Evolutionary conservation across 2,888 invertebrate genomes (phyloP).

Genomic region (Macropis europaea): DNA sequence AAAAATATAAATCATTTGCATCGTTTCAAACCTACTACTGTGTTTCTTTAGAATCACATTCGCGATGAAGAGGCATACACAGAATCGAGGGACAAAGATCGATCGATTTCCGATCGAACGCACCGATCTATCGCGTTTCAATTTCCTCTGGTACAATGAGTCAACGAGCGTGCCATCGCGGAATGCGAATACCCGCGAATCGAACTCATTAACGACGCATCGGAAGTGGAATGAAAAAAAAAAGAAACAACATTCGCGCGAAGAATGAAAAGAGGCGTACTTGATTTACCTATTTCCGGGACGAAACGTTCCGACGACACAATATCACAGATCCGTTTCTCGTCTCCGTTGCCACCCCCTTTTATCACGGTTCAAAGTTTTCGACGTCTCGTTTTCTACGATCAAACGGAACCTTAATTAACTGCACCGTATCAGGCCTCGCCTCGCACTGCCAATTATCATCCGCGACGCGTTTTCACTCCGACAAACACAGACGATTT

Average conservation of each 20-base stretch:
- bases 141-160: conserved; percentile 1
- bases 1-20: no score
- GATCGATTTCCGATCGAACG: neutral
- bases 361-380: neutral
- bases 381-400: neutral
- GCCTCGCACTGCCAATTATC: conserved; percentile 25
- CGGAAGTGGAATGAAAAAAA: neutral
- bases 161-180: neutral
- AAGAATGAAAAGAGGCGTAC: neutral
- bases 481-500: neutral
- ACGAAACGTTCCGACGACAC: conserved; percentile 22
- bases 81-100: neutral
- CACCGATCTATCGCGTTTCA: neutral
- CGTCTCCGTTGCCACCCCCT: conserved; percentile 57
- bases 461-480: conserved; percentile 27
- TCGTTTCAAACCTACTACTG: no score
- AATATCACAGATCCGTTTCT: conserved; percentile 66
- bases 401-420: conserved; percentile 8
- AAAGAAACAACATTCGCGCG: neutral
- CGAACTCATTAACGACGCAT: conserved; percentile 30
- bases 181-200: neutral
- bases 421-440: neutral
- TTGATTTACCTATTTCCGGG: conserved; percentile 31
- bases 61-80: neutral
- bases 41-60: neutral